Conservation (phyloP, 1,140 invertebrate species). For the Chironomus tepperi region DNA sequence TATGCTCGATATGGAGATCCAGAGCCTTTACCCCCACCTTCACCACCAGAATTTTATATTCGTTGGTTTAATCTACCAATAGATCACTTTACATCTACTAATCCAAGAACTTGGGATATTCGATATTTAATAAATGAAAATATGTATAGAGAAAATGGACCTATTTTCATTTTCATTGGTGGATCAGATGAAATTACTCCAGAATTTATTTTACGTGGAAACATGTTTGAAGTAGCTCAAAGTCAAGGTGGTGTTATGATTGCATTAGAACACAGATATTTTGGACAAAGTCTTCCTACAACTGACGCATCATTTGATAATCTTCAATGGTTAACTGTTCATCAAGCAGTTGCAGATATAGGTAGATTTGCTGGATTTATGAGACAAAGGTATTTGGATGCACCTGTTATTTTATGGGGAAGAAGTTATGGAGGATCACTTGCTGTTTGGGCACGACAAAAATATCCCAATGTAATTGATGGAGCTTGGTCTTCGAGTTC, state of each 20-base stretch:
- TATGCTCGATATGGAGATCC: background rate
- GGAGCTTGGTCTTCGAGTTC: constrained; percentile 35
- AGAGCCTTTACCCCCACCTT: background rate
- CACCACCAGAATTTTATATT: background rate
- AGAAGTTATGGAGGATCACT: constrained; percentile 47
- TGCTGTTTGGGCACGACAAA: constrained; percentile 45
- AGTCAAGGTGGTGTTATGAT: constrained; percentile 43
- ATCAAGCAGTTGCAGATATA: constrained; percentile 62
- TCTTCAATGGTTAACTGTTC: constrained; percentile 53
- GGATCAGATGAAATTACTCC: constrained; percentile 50
- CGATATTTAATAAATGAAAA: constrained; percentile 30
- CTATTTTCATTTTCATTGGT: constrained; percentile 64
- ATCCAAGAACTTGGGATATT: constrained; percentile 53
- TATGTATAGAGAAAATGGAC: constrained; percentile 39
- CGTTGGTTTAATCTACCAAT: constrained; percentile 51
- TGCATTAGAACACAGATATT: constrained; percentile 58
- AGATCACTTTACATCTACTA: constrained; percentile 57
- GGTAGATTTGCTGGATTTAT: constrained; percentile 35
- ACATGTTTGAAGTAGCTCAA: constrained; percentile 40
- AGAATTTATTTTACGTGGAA: constrained; percentile 28
- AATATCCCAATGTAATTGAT: constrained; percentile 45
- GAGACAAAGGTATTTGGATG: too few species aligned
- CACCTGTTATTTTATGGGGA: constrained; percentile 42
- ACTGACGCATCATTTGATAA: constrained; percentile 39
- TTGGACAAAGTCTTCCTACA: constrained; percentile 56